Base-by-base conservation (phyloP, 2,797 vertebrate genomes). In the Scomberomorus guttatus region DNA sequence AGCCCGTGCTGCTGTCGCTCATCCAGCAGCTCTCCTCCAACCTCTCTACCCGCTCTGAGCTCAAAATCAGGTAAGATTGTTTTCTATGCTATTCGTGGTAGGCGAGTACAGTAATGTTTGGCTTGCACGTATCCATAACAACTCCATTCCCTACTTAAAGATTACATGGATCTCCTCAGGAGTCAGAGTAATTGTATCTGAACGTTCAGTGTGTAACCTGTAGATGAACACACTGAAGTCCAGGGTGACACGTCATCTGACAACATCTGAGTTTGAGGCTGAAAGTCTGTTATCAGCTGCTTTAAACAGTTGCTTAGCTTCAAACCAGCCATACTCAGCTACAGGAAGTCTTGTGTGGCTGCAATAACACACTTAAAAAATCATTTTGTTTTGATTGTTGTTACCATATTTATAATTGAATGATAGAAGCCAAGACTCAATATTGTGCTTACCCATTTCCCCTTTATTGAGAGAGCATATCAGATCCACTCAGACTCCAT, bases 1-100 rank as follows among this genome's bases (percentile, higher is more conserved):
- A 99, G 94, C 98, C 98, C 0, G 98, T 99, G 78, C 96, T 99
- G 88, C 96, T 99, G 79, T 99, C 98, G 0, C 97, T 99, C 87
- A 99, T 99, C 84, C 98, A 99, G 94, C 98, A 99, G 92, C 96
- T 99, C 10, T 98, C 98, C 79, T 99, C 98, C 20, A 99, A 98
- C 90, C 87, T 99, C 78, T 93, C 96, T 14, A 98, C 97, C n/a
- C 97, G 96, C 77, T 97, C 97, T 0, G 98, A 99, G 54, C 97
- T 99, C 89, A 99, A 99, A 92, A 94, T 99, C 90, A 97, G 97
- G 98, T 99, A 89, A 10, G 22, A 9, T 37, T 9, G 14, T 22
- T 32, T 22, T 29, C 8, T 9, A 22, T 66, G 9, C 6, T 13
- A 18, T 32, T 3, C 42, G 9, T 54, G 10, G 9, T 20, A 12